Evolutionary conservation across 2,113 vertebrate species (phyloP).

Genomic region (Callipepla squamata): DNA sequence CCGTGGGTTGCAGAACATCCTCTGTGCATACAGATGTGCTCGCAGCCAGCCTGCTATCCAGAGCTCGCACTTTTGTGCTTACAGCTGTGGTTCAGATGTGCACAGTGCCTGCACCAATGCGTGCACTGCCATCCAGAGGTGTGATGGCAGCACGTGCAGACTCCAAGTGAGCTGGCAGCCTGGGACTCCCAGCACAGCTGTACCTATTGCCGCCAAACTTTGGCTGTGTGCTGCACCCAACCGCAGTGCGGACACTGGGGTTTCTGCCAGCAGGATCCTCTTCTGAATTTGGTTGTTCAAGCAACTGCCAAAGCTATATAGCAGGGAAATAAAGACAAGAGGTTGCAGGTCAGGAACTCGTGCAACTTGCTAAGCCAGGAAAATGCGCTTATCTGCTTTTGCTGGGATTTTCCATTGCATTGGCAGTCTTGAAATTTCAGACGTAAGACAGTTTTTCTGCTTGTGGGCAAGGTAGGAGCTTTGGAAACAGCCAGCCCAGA

Average conservation of each 20-base stretch:
- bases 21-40: background rate
- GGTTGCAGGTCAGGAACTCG: background rate
- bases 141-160: background rate
- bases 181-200: background rate
- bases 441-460: background rate
- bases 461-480: fast-evolving
- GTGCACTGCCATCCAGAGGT: background rate
- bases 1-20: background rate
- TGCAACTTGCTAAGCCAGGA: background rate
- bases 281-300: background rate
- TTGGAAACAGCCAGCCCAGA: background rate
- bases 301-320: background rate
- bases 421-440: background rate
- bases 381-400: background rate
- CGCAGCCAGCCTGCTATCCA: background rate
- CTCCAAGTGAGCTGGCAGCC: background rate
- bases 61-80: background rate
- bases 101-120: fast-evolving
- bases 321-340: background rate
- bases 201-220: fast-evolving
- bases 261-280: background rate
- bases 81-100: background rate
- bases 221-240: background rate
- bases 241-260: fast-evolving
- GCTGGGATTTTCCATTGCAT: background rate